Evolutionary conservation across 2,888 invertebrate species (phyloP).

Genomic region (Rhimphoctona megacephalus): DNA sequence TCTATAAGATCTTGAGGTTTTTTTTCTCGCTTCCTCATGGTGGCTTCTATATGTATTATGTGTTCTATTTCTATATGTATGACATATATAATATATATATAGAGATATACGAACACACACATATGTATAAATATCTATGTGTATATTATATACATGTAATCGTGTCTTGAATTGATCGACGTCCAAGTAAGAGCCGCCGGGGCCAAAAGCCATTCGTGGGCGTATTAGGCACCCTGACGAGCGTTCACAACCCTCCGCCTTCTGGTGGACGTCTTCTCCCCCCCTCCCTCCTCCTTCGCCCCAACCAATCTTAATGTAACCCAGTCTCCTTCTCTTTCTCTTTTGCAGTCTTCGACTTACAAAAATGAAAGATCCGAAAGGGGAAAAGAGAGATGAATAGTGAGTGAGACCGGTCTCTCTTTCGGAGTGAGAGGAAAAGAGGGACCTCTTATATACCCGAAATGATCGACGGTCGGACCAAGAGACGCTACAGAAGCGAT

Average conservation of each 20-base stretch:
- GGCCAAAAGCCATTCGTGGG: conserved; percentile 69
- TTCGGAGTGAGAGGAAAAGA: conserved; percentile 59
- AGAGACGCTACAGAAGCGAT: conserved; percentile 71
- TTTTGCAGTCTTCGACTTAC: conserved; percentile 43
- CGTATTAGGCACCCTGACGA: conserved; percentile 70
- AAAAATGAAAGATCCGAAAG: conserved; percentile 48
- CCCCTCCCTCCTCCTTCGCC: conserved; percentile 7
- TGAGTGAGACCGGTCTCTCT: conserved; percentile 51
- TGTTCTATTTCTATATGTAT: conserved; percentile 8
- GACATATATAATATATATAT: conserved; percentile 3
- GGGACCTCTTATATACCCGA: conserved; percentile 73
- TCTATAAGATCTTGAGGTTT: neutral
- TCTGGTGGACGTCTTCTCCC: conserved; percentile 52
- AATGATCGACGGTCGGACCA: conserved; percentile 78
- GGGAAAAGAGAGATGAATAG: conserved; percentile 48
- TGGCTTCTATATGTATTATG: conserved; percentile 24
- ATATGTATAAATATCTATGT: conserved; percentile 7
- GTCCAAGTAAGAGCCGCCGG: conserved; percentile 56
- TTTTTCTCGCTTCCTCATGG: conserved; percentile 9
- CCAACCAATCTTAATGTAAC: conserved; percentile 55
- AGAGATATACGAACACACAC: neutral
- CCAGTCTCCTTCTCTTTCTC: conserved; percentile 52
- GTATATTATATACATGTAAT: conserved; percentile 19
- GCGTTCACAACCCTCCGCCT: conserved; percentile 65
- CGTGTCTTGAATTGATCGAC: conserved; percentile 68